Conservation (phyloP, 2,797 vertebrate species). For the Helostoma temminkii region DNA sequence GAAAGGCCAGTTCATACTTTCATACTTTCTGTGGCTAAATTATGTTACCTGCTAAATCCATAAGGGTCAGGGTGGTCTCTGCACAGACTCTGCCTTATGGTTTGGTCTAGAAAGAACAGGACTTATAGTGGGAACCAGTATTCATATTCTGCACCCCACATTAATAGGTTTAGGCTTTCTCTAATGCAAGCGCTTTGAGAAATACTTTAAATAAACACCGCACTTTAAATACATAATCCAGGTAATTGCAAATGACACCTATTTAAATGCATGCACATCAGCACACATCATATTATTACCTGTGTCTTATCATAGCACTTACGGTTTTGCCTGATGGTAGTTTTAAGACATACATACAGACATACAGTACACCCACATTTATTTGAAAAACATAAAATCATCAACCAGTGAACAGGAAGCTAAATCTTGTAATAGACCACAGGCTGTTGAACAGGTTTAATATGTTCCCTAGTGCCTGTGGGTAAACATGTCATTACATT, state of each 20-base stretch:
- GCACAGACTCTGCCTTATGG: too few species aligned
- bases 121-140: neutral
- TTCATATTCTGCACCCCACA: neutral
- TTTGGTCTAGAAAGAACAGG: neutral
- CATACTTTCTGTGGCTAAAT: too few species aligned
- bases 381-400: conserved; percentile 25
- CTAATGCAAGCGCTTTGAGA: neutral
- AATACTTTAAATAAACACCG: too few species aligned
- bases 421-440: conserved; percentile 11
- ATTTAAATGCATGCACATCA: neutral
- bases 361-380: neutral
- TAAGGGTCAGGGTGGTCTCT: too few species aligned
- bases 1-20: too few species aligned
- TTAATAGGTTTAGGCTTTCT: too few species aligned
- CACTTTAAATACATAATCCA: too few species aligned
- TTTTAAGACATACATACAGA: neutral
- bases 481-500: conserved; percentile 32
- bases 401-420: neutral
- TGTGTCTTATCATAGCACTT: neutral
- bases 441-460: conserved; percentile 51
- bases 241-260: too few species aligned
- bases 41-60: too few species aligned
- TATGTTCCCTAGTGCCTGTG: conserved; percentile 33
- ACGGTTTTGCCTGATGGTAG: neutral
- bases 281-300: neutral